Base-by-base conservation (phyloP, 1,140 invertebrate species). In the Ptiloglossa arizonensis region DNA sequence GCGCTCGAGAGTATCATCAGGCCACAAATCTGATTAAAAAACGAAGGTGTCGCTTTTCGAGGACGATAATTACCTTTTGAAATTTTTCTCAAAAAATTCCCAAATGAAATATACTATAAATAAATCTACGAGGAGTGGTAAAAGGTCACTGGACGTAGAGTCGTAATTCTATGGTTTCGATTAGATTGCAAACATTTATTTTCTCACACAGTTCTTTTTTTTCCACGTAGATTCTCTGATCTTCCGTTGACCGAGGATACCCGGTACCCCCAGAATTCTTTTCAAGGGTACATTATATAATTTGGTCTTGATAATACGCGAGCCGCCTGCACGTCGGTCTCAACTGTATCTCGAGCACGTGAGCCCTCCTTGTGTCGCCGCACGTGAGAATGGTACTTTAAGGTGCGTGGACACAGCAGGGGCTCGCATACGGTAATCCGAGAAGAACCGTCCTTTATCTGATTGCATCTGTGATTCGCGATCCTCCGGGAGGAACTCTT, bases 391-490 rank as follows among this genome's bases (percentile, higher is more conserved):
- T 88, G 87, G 86, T 86, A 83, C 79, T 86, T 87, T 88, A 89
- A 90, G 87, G 88, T 90, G 88, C 90, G 82, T 80, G 86, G 84
- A 85, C 87, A 79, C 87, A 88, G 85, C 86, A 75, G 87, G 86
- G 82, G 81, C 81, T 87, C 83, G 83, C 88, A 86, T 86, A 87
- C 80, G 70, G 89, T 90, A 91, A 90, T 90, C 89, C 86, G 87
- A 91, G 88, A 88, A 88, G 88, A 83, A 79, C 81, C 79, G 80
- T 64, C 81, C 86, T 83, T 79, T 89, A 90, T 90, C 89, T 88
- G 88, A 91, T 90, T 86, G 86, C 89, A 90, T 91, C 89, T 88
- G 88, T 88, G 88, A 89, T 89, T 88, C 78, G 81, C 82, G 86
- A 83, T 83, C 80, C 77, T 86, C 67, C 72, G 74, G 62, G 82